These are phyloP conservation scores for Pegoplata infirma DNA, from an alignment of 2,888 invertebrate genomes.

Conservation along the genomic window DNA sequence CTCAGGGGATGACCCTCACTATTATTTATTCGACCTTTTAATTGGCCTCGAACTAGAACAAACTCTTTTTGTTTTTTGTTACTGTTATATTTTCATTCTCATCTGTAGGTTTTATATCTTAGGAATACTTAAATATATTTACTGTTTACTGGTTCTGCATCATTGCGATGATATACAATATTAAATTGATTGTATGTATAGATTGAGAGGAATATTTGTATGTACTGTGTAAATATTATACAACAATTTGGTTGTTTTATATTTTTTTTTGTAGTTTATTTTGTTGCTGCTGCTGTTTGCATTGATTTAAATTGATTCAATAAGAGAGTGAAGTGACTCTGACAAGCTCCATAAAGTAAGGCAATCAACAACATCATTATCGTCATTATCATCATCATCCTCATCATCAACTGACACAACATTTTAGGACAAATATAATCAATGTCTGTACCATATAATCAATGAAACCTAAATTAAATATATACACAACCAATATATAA, in stretches of 20 bases:
- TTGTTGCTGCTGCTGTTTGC: conserved; percentile 39
- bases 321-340: conserved; percentile 29
- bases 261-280: not conserved
- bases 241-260: conserved; percentile 22
- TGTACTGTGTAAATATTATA: conserved; percentile 13
- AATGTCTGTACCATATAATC: conserved; percentile 59
- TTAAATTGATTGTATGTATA: conserved; percentile 3
- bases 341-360: conserved; percentile 3
- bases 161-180: not conserved
- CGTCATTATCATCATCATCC: conserved; percentile 22
- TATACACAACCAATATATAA: not conserved
- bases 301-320: conserved; percentile 63
- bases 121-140: not conserved
- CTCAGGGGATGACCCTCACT: too few relatives aligned
- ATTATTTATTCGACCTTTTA: too few relatives aligned
- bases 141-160: not conserved
- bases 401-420: conserved; percentile 21
- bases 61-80: too few relatives aligned
- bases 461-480: conserved; percentile 56
- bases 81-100: too few relatives aligned
- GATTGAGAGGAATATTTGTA: conserved; percentile 18
- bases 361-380: conserved; percentile 34
- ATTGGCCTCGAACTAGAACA: too few relatives aligned
- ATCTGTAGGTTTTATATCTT: not conserved
- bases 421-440: conserved; percentile 60